phyloP scores from a whole-genome alignment of 2,797 vertebrate species.

The Sebastes elongatus region DNA sequence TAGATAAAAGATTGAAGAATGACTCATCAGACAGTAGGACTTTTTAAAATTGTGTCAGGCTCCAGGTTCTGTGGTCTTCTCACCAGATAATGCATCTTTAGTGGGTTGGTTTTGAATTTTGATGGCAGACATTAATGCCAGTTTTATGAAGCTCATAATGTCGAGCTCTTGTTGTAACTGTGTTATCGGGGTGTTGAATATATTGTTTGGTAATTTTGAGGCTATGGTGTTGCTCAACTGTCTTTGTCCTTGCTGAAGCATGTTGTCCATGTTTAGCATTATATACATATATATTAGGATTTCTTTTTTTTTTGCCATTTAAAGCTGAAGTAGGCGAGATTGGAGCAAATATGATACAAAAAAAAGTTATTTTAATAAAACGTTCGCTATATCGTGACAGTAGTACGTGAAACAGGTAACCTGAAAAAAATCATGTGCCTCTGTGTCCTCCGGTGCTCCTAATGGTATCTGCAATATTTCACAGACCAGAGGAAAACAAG shows the following conservation, averaged over 20 bases:
- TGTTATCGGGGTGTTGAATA: not conserved
- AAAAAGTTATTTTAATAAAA: too few relatives aligned
- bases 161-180: not conserved
- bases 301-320: too few relatives aligned
- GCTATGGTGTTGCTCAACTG: not conserved
- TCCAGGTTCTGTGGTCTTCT: not conserved
- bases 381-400: too few relatives aligned
- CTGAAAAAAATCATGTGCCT: too few relatives aligned
- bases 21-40: not conserved
- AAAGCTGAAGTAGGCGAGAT: too few relatives aligned
- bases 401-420: too few relatives aligned
- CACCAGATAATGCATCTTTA: not conserved
- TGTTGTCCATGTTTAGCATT: not conserved
- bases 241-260: not conserved
- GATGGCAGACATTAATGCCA: not conserved
- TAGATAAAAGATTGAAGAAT: constrained; percentile 25
- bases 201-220: not conserved
- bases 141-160: constrained; percentile 11
- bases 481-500: too few relatives aligned
- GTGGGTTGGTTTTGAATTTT: constrained; percentile 1
- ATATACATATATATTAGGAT: not conserved
- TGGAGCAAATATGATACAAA: too few relatives aligned
- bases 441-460: too few relatives aligned
- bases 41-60: not conserved
- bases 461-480: too few relatives aligned